Conservation (phyloP, 1,140 invertebrate species). For the Neomicropteryx cornuta region DNA sequence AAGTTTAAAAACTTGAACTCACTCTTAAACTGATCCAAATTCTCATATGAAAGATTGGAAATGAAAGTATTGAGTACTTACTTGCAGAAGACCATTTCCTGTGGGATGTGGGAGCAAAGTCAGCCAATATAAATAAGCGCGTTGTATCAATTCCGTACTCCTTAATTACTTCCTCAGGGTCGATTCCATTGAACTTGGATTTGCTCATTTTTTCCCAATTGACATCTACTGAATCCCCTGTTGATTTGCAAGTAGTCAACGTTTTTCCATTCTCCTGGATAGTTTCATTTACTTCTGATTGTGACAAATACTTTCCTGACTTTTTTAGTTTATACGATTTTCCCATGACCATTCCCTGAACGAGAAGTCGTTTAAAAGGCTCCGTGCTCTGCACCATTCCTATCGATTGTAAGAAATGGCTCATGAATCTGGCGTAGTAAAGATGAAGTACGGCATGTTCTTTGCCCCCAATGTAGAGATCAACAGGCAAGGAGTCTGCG, state of each 20-base stretch:
- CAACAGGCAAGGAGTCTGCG: conserved; percentile 68
- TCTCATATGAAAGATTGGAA: conserved; percentile 3
- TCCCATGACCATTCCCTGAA: conserved; percentile 93
- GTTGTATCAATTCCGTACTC: conserved; percentile 85
- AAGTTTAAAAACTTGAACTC: background rate
- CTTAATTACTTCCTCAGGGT: conserved; percentile 73
- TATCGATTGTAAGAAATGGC: conserved; percentile 78
- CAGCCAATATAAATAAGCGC: conserved; percentile 72
- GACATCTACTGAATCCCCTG: conserved; percentile 52
- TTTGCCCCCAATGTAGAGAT: conserved; percentile 94
- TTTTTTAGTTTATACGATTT: conserved; percentile 66
- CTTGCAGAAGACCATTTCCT: conserved; percentile 76
- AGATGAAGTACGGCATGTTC: conserved; percentile 95
- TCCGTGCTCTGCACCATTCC: conserved; percentile 64
- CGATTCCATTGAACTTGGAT: conserved; percentile 93
- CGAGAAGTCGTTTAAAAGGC: conserved; percentile 84
- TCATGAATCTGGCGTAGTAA: conserved; percentile 93
- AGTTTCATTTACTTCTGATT: conserved; percentile 54
- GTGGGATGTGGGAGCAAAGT: conserved; percentile 73
- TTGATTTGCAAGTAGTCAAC: too few species aligned
- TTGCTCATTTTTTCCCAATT: conserved; percentile 99
- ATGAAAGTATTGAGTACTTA: conserved; percentile 31
- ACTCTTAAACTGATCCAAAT: background rate
- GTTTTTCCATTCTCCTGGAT: conserved; percentile 48
- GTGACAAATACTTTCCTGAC: conserved; percentile 69